Evolutionary conservation across 2,888 invertebrate species (phyloP).

Genomic region (Nasonovia ribisnigri): DNA sequence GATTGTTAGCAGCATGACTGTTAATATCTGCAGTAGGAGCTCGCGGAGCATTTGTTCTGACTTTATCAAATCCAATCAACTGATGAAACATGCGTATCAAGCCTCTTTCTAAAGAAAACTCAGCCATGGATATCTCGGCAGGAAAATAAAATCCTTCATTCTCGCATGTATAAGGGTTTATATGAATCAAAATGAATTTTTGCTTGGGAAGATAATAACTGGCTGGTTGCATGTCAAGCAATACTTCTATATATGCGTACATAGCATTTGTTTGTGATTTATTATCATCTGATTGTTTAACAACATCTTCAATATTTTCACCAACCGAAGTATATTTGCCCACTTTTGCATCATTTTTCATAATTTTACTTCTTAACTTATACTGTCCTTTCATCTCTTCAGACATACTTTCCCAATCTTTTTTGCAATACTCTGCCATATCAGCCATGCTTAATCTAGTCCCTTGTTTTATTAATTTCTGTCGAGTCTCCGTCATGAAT

Average conservation of each 20-base stretch:
- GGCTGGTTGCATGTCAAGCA: constrained; percentile 1
- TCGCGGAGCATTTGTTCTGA: constrained; percentile 8
- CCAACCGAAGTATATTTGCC: constrained; percentile 46
- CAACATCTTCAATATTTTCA: constrained; percentile 42
- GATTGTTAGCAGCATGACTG: constrained; percentile 41
- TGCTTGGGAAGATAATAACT: constrained; percentile 34
- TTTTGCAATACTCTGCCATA: constrained; percentile 31
- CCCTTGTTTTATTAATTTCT: not conserved
- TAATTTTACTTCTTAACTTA: constrained; percentile 12
- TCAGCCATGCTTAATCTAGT: constrained; percentile 4
- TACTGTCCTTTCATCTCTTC: not conserved
- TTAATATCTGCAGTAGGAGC: constrained; percentile 45
- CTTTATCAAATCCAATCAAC: constrained; percentile 48
- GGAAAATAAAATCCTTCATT: constrained; percentile 56
- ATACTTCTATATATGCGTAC: constrained; percentile 43
- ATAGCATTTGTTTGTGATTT: constrained; percentile 17
- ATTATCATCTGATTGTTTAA: not conserved
- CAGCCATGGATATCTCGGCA: constrained; percentile 48
- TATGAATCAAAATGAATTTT: constrained; percentile 59
- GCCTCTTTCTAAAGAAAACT: constrained; percentile 51
- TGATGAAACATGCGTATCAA: constrained; percentile 47
- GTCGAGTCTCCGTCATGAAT: constrained; percentile 33
- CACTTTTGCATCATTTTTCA: not conserved
- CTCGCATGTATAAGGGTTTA: constrained; percentile 44
- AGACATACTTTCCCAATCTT: constrained; percentile 44